Percentiles rank a stretch among this genome's conserved stretches.
These are phyloP conservation scores for Andinoacara biseriatus DNA, from an alignment of 2,113 vertebrate species.

Conservation along the genomic window DNA sequence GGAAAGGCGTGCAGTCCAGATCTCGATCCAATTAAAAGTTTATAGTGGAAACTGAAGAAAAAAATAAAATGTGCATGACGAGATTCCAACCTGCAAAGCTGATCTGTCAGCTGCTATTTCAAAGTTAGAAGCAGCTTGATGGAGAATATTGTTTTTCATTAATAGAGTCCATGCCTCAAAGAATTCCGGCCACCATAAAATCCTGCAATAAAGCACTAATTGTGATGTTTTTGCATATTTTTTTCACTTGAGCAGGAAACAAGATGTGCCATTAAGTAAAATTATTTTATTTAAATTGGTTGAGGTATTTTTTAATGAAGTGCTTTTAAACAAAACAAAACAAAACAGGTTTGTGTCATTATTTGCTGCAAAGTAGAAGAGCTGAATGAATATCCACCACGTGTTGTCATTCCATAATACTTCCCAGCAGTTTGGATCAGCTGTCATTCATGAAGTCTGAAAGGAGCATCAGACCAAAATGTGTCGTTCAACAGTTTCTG, in stretches of 20 bases:
- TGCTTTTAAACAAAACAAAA: background rate
- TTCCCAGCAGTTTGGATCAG: background rate
- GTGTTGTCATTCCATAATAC: background rate
- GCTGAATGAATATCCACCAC: too few relatives aligned
- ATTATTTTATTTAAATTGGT: background rate
- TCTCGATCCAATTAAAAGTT: background rate
- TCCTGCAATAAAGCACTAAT: background rate
- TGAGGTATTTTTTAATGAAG: background rate
- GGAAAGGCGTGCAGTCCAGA: background rate
- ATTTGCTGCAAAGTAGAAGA: too few relatives aligned
- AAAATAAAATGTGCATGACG: background rate
- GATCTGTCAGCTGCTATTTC: background rate
- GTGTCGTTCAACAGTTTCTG: background rate
- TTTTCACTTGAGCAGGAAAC: background rate
- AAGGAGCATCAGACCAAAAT: background rate
- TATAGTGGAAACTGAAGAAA: background rate
- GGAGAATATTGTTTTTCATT: background rate
- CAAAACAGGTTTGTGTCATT: background rate
- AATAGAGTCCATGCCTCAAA: fast-evolving
- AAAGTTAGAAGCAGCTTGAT: background rate
- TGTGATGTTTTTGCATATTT: background rate
- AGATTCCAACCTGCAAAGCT: background rate
- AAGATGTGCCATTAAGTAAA: background rate
- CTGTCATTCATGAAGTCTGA: background rate
- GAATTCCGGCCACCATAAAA: background rate